Percentiles rank a stretch among this genome's conserved stretches.
phyloP scores from a whole-genome alignment of 2,888 invertebrate genomes.

The Athalia circularis region DNA sequence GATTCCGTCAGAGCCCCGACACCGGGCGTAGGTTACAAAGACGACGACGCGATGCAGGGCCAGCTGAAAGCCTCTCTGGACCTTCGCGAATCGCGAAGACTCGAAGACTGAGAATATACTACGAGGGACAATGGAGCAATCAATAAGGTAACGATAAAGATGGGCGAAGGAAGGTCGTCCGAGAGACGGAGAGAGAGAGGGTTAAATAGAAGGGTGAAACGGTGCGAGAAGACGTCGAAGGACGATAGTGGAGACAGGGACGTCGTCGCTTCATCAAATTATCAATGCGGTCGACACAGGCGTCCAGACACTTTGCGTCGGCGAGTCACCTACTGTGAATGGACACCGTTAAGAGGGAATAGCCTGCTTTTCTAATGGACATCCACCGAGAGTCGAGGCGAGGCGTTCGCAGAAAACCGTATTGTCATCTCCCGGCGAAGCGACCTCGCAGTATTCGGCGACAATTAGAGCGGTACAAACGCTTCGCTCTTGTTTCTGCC shows the following conservation, averaged over 20 bases:
- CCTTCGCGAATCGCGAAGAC: slow-evolving; percentile 37
- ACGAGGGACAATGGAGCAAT: slow-evolving; percentile 71
- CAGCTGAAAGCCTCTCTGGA: slow-evolving; percentile 60
- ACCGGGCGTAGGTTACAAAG: slow-evolving; percentile 30
- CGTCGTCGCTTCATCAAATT: slow-evolving; percentile 70
- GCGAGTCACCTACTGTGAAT: slow-evolving; percentile 60
- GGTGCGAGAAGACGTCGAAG: slow-evolving; percentile 49
- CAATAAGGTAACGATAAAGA: slow-evolving; percentile 72
- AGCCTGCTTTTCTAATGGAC: slow-evolving; percentile 62
- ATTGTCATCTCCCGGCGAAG: slow-evolving; percentile 29
- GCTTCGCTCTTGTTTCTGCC: not conserved
- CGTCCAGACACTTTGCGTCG: slow-evolving; percentile 59
- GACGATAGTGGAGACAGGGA: too few species aligned
- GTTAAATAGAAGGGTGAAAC: slow-evolving; percentile 41
- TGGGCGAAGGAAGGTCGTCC: not conserved
- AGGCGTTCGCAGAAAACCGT: slow-evolving; percentile 21
- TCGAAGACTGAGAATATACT: slow-evolving; percentile 29
- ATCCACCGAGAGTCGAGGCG: slow-evolving; percentile 5
- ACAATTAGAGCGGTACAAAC: slow-evolving; percentile 22
- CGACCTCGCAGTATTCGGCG: slow-evolving; percentile 17
- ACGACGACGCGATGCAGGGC: slow-evolving; percentile 55
- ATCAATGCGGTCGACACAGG: slow-evolving; percentile 69
- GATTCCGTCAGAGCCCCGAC: not conserved
- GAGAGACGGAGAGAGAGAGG: slow-evolving; percentile 4
- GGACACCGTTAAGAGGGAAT: slow-evolving; percentile 57